Evolutionary conservation across 2,113 vertebrate genomes (phyloP).

Genomic region (Laticauda laticaudata): DNA sequence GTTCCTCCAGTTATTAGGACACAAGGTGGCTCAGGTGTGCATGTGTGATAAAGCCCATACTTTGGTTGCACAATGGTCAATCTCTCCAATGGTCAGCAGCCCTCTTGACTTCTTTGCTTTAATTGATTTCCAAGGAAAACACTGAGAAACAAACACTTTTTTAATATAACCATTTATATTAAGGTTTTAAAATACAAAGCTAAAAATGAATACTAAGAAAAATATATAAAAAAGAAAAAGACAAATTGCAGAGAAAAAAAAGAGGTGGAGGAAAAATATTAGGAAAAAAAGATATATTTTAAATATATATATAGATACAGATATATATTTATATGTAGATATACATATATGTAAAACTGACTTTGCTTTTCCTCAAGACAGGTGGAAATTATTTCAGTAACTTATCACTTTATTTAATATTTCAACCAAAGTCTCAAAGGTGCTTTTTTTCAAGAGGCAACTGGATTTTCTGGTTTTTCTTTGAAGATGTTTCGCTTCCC

Average conservation of each 20-base stretch:
- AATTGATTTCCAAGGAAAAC: neutral
- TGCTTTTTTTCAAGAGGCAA: no score
- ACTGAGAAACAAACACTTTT: neutral
- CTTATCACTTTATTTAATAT: neutral
- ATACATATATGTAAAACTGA: neutral
- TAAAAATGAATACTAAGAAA: neutral
- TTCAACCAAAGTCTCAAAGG: neutral
- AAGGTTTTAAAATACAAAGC: neutral
- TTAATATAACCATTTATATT: neutral
- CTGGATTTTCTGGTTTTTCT: no score
- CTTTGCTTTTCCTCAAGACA: neutral
- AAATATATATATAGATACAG: no score
- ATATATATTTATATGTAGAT: no score
- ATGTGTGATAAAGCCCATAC: neutral
- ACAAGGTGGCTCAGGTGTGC: neutral
- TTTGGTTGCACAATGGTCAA: neutral
- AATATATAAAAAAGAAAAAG: neutral
- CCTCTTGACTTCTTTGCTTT: neutral
- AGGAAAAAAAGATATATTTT: neutral
- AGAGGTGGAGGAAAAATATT: neutral
- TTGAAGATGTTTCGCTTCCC: no score
- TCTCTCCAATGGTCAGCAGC: neutral
- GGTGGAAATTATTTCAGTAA: neutral
- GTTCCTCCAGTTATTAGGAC: neutral
- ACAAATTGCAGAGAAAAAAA: neutral